A percentile compares a stretch with the other conserved stretches of the same genome.
phyloP scores from a whole-genome alignment of 2,797 vertebrate species.

The Psittacula echo region DNA sequence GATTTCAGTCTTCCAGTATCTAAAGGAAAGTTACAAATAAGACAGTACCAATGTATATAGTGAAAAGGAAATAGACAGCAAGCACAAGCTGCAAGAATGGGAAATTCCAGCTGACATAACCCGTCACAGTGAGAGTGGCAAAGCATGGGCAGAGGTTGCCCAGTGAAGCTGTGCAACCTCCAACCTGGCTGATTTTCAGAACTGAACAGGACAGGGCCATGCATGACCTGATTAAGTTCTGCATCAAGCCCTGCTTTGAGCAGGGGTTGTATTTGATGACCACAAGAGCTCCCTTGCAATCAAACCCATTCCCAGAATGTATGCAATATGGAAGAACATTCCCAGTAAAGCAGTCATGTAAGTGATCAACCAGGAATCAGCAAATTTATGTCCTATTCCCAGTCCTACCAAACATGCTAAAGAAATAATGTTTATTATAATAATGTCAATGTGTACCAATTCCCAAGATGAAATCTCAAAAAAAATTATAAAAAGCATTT shows the following conservation, averaged over 20 bases:
- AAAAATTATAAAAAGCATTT: neutral
- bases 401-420: neutral
- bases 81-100: neutral
- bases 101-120: neutral
- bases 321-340: neutral
- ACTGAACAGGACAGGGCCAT: neutral
- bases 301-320: neutral
- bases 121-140: accelerated
- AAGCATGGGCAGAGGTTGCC: neutral
- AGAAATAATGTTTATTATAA: neutral
- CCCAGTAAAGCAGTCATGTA: neutral
- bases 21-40: neutral
- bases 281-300: neutral
- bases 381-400: neutral
- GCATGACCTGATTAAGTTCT: neutral
- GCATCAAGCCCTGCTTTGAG: neutral
- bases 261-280: neutral
- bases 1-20: neutral
- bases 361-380: neutral
- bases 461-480: neutral
- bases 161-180: neutral
- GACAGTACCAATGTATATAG: neutral
- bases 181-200: neutral
- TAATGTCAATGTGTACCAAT: neutral
- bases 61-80: neutral